These are phyloP conservation scores for Cladorhizidae sp. DNA, from an alignment of 37 sponge, comb jelly and placozoan genomes.

Conservation along the genomic window DNA sequence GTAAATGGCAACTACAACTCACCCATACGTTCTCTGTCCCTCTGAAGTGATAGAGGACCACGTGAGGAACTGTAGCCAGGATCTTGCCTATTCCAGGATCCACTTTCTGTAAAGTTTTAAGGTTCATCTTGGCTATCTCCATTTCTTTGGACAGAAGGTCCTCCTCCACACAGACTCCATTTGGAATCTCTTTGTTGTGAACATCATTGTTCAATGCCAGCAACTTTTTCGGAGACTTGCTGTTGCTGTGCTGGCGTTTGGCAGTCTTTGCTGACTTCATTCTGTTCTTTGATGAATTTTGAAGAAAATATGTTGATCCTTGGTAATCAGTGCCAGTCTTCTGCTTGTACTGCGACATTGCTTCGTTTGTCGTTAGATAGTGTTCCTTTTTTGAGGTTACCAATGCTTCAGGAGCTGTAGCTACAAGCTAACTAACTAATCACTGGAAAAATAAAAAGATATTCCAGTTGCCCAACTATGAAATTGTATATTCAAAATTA, in stretches of 20 bases:
- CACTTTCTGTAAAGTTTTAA: conserved; percentile 35
- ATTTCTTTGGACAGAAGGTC: not conserved
- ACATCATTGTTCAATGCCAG: not conserved
- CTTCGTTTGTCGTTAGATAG: not conserved
- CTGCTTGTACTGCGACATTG: not conserved
- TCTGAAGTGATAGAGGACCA: conserved; percentile 63
- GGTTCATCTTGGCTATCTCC: conserved; percentile 48
- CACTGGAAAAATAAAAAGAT: not conserved
- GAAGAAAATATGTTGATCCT: not conserved
- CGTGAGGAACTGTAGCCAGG: conserved; percentile 47
- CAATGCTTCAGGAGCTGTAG: no score
- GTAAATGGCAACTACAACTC: no score
- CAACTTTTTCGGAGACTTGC: not conserved
- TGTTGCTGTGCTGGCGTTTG: not conserved
- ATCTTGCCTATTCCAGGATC: conserved; percentile 33
- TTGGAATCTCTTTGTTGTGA: no score
- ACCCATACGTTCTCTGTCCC: conserved; percentile 49
- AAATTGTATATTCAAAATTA: no score
- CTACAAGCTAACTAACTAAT: no score
- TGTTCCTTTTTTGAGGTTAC: not conserved
- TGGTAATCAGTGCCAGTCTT: not conserved
- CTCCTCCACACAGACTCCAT: not conserved
- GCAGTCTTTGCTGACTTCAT: not conserved
- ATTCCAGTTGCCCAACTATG: no score
- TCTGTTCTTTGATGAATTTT: not conserved